Evolutionary conservation across 2,797 vertebrate species (phyloP).

Genomic region (Lepus townsendii): DNA sequence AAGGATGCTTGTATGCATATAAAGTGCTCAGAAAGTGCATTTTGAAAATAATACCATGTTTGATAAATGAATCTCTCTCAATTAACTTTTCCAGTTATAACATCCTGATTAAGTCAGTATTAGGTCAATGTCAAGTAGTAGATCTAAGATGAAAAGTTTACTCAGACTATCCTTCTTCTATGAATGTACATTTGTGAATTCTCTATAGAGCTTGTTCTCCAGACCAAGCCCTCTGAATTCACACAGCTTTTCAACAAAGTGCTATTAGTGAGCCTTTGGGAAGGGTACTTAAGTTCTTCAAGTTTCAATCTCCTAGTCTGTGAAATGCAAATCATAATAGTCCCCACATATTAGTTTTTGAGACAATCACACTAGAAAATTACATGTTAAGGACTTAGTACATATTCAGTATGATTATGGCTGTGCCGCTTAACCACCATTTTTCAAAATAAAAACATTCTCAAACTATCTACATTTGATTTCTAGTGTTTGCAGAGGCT

Average conservation of each 20-base stretch:
- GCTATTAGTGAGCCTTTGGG: neutral
- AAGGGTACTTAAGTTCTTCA: constrained; percentile 12
- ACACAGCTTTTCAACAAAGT: constrained; percentile 13
- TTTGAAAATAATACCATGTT: constrained; percentile 57
- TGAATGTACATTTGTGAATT: constrained; percentile 1
- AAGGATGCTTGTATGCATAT: neutral
- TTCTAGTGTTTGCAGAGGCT: neutral
- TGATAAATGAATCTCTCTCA: constrained; percentile 62
- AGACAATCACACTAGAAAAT: neutral
- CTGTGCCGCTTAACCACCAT: neutral
- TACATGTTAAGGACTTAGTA: neutral
- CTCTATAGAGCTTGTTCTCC: neutral
- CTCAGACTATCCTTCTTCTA: neutral
- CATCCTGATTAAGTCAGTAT: neutral
- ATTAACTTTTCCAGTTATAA: neutral
- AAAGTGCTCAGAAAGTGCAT: constrained; percentile 53
- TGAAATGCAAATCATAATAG: neutral
- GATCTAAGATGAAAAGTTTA: constrained; percentile 3
- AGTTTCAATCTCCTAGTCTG: neutral
- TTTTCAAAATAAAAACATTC: constrained; percentile 4
- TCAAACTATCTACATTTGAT: neutral
- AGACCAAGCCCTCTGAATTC: neutral
- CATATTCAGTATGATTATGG: neutral
- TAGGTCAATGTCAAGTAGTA: constrained; percentile 43
- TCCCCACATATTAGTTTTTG: neutral